phyloP scores from a whole-genome alignment of 1,140 invertebrate species.

The Diorhabda carinulata region DNA sequence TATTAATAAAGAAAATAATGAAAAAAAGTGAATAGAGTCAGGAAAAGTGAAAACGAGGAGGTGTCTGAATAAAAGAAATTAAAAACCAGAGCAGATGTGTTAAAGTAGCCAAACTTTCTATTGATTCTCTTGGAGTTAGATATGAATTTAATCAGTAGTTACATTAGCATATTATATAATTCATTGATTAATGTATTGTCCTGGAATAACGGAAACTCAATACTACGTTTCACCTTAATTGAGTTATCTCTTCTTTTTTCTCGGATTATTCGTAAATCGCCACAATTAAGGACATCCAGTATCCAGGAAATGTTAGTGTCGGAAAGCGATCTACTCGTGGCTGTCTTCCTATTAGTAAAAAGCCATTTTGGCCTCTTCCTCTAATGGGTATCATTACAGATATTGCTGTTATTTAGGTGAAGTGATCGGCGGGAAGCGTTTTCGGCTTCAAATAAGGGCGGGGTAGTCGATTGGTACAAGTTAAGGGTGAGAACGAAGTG shows the following conservation, averaged over 20 bases:
- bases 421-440: neutral
- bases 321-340: constrained; percentile 12
- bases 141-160: no score
- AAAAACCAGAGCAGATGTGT: no score
- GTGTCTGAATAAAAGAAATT: no score
- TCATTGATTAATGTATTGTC: no score
- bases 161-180: no score
- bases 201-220: no score
- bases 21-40: no score
- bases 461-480: neutral
- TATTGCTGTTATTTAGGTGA: constrained; percentile 15
- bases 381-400: constrained; percentile 8
- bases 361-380: constrained; percentile 11
- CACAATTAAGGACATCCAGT: constrained; percentile 13
- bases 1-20: no score
- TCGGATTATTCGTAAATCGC: constrained; percentile 10
- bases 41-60: no score
- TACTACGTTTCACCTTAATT: neutral
- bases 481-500: neutral
- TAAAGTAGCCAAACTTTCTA: no score
- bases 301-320: constrained; percentile 7
- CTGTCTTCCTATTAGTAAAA: constrained; percentile 12
- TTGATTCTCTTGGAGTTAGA: no score
- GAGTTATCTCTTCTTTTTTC: constrained; percentile 3
- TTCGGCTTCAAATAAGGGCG: neutral